phyloP scores from a whole-genome alignment of 2,113 vertebrate species.

The Tachuris rubrigastra region DNA sequence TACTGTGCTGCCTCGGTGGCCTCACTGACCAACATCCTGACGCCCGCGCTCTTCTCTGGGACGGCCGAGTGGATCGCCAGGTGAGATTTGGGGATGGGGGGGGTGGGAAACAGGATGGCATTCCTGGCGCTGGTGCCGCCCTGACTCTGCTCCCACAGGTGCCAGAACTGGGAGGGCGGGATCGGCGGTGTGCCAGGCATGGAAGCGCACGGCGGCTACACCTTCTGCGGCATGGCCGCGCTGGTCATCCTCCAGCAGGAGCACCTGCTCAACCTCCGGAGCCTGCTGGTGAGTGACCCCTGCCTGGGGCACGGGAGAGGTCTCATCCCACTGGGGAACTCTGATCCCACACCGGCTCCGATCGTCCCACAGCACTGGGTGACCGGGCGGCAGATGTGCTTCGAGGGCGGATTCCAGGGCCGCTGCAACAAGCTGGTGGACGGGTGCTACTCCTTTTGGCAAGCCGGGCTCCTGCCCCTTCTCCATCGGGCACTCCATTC shows the following conservation, averaged over 20 bases:
- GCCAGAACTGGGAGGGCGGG: slow-evolving; percentile 98
- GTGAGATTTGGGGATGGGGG: slow-evolving; percentile 55
- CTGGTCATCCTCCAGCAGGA: slow-evolving; percentile 93
- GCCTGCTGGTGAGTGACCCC: slow-evolving; percentile 82
- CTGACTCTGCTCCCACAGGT: slow-evolving; percentile 69
- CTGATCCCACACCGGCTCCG: background rate
- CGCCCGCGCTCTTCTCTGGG: slow-evolving; percentile 83
- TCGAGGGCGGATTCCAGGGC: slow-evolving; percentile 96
- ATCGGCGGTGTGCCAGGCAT: slow-evolving; percentile 92
- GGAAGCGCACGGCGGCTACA: slow-evolving; percentile 95
- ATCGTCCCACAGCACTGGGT: slow-evolving; percentile 84
- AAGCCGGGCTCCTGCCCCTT: slow-evolving; percentile 91
- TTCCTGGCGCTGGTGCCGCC: rapidly evolving
- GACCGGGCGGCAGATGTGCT: slow-evolving; percentile 91
- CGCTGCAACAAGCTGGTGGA: slow-evolving; percentile 98
- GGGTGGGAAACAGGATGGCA: too few species aligned
- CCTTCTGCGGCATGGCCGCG: slow-evolving; percentile 91
- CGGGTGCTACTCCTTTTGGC: slow-evolving; percentile 99
- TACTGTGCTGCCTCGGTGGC: slow-evolving; percentile 93
- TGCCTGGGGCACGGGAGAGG: rapidly evolving
- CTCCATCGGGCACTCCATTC: slow-evolving; percentile 89
- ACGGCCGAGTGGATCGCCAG: slow-evolving; percentile 93
- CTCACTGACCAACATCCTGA: slow-evolving; percentile 90
- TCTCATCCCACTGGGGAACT: rapidly evolving
- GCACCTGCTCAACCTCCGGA: slow-evolving; percentile 88